Conservation (phyloP, 23 tunicate genomes). For the Clavelina lepadiformis region DNA sequence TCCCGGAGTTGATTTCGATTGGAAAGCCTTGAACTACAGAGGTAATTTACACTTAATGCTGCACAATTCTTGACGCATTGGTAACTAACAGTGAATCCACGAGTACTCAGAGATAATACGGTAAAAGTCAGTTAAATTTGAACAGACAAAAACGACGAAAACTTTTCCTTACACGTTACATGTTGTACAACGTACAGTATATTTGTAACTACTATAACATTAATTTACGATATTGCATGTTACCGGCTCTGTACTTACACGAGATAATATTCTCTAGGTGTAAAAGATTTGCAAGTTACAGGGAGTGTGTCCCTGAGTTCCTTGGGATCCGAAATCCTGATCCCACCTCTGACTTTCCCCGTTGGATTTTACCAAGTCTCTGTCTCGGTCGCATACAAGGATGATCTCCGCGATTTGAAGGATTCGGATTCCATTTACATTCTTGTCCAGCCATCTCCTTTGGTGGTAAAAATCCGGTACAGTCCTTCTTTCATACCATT, state of each 20-base stretch:
- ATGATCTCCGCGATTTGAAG: constrained; percentile 59
- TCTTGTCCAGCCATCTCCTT: constrained; percentile 65
- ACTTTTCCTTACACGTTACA: too few species aligned
- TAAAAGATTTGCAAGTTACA: constrained; percentile 9
- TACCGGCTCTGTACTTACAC: too few species aligned
- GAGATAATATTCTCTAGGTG: too few species aligned
- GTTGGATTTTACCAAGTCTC: constrained; percentile 70
- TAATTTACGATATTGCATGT: too few species aligned
- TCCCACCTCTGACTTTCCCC: constrained; percentile 71
- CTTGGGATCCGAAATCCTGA: constrained; percentile 66
- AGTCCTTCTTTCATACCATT: background rate
- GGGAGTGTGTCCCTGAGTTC: constrained; percentile 47
- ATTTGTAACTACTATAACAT: too few species aligned
- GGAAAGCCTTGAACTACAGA: constrained; percentile 67
- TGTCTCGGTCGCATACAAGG: constrained; percentile 41
- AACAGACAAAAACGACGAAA: too few species aligned
- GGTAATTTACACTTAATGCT: constrained; percentile 9
- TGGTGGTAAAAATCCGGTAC: constrained; percentile 70
- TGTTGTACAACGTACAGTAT: too few species aligned
- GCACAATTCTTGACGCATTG: too few species aligned
- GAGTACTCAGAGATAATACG: too few species aligned
- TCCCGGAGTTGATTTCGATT: constrained; percentile 77
- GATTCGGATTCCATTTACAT: constrained; percentile 57
- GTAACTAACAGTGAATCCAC: too few species aligned
- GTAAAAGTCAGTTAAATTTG: too few species aligned